A percentile compares a stretch with the other conserved stretches of the same genome.
Conservation (phyloP, 1,140 invertebrate species). For the Sitobion miscanthi region DNA sequence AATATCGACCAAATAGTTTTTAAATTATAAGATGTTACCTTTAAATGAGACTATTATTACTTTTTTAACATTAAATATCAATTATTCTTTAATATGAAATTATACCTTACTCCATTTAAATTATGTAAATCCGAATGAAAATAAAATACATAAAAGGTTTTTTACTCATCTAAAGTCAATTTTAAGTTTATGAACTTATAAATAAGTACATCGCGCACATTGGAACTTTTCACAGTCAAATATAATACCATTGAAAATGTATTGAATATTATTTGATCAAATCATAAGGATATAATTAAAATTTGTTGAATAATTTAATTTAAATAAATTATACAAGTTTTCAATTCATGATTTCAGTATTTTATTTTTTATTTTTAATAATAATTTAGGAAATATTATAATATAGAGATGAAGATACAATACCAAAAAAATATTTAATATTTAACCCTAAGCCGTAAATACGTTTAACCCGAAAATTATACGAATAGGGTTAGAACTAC, state of each 20-base stretch:
- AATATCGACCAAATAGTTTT: not conserved
- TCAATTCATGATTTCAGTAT: not conserved
- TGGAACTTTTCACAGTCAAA: not conserved
- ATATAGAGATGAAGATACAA: not conserved
- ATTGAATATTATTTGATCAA: conserved; percentile 3
- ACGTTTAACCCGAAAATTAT: not conserved
- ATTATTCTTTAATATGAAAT: conserved; percentile 5
- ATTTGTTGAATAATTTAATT: not conserved
- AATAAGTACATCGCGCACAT: not conserved
- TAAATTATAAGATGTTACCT: not conserved
- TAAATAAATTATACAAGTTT: not conserved
- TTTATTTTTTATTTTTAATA: not conserved
- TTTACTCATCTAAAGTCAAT: conserved; percentile 32
- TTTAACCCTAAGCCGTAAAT: not conserved
- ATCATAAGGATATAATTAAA: not conserved
- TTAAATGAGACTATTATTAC: not conserved
- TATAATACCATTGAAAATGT: not conserved
- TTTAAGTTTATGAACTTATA: conserved; percentile 46
- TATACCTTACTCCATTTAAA: not conserved
- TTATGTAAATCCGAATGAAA: conserved; percentile 38
- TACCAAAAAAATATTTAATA: not conserved
- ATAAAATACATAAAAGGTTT: not conserved
- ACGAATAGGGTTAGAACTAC: not conserved
- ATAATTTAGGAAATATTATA: not conserved
- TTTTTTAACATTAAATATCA: not conserved